A percentile compares a stretch with the other conserved stretches of the same genome.
Conservation (phyloP, 2,113 vertebrate species). For the Forbesichthys papilliferus region DNA sequence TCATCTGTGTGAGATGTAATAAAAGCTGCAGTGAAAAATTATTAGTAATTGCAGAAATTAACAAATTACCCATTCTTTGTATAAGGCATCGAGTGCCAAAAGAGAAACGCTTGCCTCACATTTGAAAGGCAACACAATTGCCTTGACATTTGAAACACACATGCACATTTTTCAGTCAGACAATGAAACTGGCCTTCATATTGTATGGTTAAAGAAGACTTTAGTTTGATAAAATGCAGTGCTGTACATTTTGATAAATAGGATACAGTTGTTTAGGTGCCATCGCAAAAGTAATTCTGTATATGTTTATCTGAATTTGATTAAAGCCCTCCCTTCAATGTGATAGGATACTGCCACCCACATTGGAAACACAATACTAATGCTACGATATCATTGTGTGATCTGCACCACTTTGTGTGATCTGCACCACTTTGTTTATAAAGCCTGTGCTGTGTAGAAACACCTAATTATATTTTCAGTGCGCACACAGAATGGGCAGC, state of each 20-base stretch:
- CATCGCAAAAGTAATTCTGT: no score
- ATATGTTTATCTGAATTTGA: no score
- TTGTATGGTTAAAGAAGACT: background rate
- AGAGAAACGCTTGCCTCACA: conserved; percentile 36
- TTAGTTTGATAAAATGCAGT: background rate
- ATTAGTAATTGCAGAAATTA: conserved; percentile 71
- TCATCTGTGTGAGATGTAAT: conserved; percentile 71
- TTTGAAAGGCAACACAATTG: background rate
- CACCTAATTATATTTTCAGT: no score
- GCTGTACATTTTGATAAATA: background rate
- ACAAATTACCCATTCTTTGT: conserved; percentile 66
- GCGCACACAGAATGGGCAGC: background rate
- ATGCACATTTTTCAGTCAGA: no score
- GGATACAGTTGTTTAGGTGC: background rate
- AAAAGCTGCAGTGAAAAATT: conserved; percentile 69
- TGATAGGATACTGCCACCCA: no score
- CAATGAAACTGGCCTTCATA: background rate
- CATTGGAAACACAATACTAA: no score
- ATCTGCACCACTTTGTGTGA: no score
- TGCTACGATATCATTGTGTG: no score
- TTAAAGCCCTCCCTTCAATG: no score
- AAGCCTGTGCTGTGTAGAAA: no score
- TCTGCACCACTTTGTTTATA: no score
- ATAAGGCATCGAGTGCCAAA: conserved; percentile 51
- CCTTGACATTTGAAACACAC: background rate